phyloP scores from a whole-genome alignment of 2,797 vertebrate species.

The Enteromius anoplus region DNA sequence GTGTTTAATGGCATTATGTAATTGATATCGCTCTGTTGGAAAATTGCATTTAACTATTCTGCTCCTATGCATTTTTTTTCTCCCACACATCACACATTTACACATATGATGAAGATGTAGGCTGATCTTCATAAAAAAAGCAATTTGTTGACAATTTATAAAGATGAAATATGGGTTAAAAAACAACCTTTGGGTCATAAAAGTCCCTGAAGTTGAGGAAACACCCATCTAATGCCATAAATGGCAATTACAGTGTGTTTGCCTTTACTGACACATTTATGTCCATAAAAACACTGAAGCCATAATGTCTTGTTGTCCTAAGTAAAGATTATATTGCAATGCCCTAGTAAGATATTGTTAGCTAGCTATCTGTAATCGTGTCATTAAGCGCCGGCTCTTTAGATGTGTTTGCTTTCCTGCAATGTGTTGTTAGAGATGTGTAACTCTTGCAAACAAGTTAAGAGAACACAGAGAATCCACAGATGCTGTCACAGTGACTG shows the following conservation, averaged over 20 bases:
- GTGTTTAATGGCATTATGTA: not conserved
- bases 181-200: not conserved
- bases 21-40: not conserved
- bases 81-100: not conserved
- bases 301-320: not conserved
- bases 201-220: not conserved
- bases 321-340: not conserved
- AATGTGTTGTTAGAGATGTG: not conserved
- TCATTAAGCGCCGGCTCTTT: not conserved
- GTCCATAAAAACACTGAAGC: not conserved
- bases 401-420: not conserved
- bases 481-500: not conserved
- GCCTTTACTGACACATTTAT: not conserved
- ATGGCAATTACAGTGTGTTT: not conserved
- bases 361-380: not conserved
- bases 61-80: not conserved
- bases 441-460: not conserved
- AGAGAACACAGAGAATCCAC: not conserved
- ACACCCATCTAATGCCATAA: not conserved
- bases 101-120: not conserved
- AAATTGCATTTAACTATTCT: not conserved
- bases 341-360: not conserved
- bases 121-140: not conserved
- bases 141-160: not conserved
- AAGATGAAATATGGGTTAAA: not conserved